Evolutionary conservation across 2,113 vertebrate genomes (phyloP).

Genomic region (Tupaia chinensis): DNA sequence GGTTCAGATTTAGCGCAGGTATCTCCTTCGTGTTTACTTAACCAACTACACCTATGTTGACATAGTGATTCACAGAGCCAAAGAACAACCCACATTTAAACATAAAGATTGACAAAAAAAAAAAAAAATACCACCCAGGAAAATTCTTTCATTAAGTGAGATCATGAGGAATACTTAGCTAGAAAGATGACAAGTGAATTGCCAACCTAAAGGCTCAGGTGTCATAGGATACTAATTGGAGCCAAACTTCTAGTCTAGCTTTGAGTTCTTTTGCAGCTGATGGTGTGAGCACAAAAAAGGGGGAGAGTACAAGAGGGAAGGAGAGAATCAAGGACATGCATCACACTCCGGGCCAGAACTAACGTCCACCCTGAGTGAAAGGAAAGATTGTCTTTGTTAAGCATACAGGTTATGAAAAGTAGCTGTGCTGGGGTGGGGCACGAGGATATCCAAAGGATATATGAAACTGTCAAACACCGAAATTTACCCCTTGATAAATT

Average conservation of each 20-base stretch:
- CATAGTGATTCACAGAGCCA: slow-evolving; percentile 72
- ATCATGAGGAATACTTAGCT: not conserved
- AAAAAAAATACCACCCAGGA: slow-evolving; percentile 77
- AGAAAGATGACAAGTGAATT: slow-evolving; percentile 15
- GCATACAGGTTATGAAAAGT: not conserved
- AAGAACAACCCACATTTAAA: slow-evolving; percentile 61
- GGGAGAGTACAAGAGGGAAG: not conserved
- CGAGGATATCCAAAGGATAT: not conserved
- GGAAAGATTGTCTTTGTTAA: not conserved
- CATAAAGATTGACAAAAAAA: slow-evolving; percentile 65
- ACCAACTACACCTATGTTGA: slow-evolving; percentile 73
- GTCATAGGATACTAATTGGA: not conserved
- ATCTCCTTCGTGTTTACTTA: slow-evolving; percentile 54
- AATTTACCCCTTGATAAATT: not conserved
- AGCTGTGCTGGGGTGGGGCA: not conserved
- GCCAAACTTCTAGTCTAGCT: not conserved
- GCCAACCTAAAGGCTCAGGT: not conserved
- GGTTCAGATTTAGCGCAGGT: slow-evolving; percentile 24
- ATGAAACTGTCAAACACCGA: not conserved
- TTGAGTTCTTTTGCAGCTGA: not conserved
- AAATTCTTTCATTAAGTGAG: slow-evolving; percentile 21
- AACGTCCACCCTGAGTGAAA: not conserved
- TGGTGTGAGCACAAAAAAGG: not conserved
- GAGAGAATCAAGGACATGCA: not conserved
- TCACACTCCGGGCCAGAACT: not conserved